phyloP scores from a whole-genome alignment of 2,797 vertebrate genomes.

The Mormyrus proboscirostris region DNA sequence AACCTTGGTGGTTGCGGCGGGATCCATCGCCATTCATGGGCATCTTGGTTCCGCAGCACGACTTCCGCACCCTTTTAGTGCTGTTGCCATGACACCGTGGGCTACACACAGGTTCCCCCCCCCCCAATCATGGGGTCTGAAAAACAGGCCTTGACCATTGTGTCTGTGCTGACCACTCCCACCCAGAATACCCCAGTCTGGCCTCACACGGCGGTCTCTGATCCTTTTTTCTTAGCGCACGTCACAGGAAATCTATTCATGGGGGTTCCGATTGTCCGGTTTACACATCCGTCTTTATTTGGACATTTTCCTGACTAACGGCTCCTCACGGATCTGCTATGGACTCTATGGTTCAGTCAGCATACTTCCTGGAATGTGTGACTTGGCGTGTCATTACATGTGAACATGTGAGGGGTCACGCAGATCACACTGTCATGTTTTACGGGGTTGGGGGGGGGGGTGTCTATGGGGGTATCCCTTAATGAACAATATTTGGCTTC shows the following conservation, averaged over 20 bases:
- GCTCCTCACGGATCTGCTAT: not conserved
- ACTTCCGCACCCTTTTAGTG: not conserved
- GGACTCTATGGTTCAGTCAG: not conserved
- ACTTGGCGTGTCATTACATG: not conserved
- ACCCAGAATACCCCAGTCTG: constrained; percentile 20
- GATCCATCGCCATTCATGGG: constrained; percentile 24
- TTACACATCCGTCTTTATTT: constrained; percentile 40
- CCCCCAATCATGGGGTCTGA: not conserved
- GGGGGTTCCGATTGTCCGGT: constrained; percentile 29
- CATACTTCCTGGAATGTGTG: not conserved
- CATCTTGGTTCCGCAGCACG: constrained; percentile 19
- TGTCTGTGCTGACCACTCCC: constrained; percentile 34
- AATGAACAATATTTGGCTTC: constrained; percentile 4
- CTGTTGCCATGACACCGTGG: constrained; percentile 15
- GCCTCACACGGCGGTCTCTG: not conserved
- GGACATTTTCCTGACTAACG: constrained; percentile 42
- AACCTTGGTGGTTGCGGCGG: constrained; percentile 39
- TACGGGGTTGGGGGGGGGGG: not conserved
- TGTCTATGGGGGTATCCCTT: not conserved
- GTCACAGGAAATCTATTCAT: constrained; percentile 52
- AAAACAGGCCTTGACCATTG: constrained; percentile 32
- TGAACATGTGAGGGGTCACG: not conserved
- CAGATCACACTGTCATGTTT: not conserved
- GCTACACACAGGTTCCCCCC: constrained; percentile 8
- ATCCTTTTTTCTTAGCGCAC: not conserved